phyloP scores from a whole-genome alignment of 2,888 invertebrate species.

The Plagiodera versicolora region DNA sequence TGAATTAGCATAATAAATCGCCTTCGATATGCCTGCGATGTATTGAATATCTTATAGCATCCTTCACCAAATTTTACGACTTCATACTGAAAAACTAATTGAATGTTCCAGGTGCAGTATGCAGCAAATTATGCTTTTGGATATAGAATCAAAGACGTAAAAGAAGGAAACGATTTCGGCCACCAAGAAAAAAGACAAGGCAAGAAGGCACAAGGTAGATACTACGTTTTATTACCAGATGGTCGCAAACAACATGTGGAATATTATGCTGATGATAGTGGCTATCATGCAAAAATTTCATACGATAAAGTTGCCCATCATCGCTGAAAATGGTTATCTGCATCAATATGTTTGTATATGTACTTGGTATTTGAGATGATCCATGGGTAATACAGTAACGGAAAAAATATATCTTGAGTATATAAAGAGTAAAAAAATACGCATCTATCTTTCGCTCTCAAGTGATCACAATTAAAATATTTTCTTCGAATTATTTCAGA shows the following conservation, averaged over 20 bases:
- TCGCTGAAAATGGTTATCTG: slow-evolving; percentile 5
- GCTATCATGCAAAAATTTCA: slow-evolving; percentile 77
- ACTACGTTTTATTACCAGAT: slow-evolving; percentile 78
- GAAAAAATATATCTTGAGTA: too few relatives aligned
- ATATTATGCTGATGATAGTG: slow-evolving; percentile 75
- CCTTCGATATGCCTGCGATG: too few relatives aligned
- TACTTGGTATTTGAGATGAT: too few relatives aligned
- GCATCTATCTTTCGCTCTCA: too few relatives aligned
- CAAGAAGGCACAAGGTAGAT: slow-evolving; percentile 69
- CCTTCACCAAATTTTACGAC: too few relatives aligned
- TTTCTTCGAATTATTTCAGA: too few relatives aligned
- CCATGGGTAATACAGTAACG: too few relatives aligned
- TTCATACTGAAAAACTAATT: not conserved
- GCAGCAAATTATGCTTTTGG: slow-evolving; percentile 60
- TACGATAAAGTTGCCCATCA: slow-evolving; percentile 56
- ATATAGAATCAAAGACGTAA: slow-evolving; percentile 71
- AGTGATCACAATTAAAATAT: too few relatives aligned
- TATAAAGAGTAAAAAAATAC: too few relatives aligned
- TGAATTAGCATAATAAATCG: too few relatives aligned
- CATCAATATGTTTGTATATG: too few relatives aligned
- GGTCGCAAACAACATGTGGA: slow-evolving; percentile 77
- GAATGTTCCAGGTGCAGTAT: slow-evolving; percentile 45
- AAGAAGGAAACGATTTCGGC: slow-evolving; percentile 75
- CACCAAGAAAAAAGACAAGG: slow-evolving; percentile 73
- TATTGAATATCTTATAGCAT: too few relatives aligned